Percentiles rank a stretch among this genome's conserved stretches.
phyloP scores from a whole-genome alignment of 2,888 invertebrate species.

The Axea sp. region DNA sequence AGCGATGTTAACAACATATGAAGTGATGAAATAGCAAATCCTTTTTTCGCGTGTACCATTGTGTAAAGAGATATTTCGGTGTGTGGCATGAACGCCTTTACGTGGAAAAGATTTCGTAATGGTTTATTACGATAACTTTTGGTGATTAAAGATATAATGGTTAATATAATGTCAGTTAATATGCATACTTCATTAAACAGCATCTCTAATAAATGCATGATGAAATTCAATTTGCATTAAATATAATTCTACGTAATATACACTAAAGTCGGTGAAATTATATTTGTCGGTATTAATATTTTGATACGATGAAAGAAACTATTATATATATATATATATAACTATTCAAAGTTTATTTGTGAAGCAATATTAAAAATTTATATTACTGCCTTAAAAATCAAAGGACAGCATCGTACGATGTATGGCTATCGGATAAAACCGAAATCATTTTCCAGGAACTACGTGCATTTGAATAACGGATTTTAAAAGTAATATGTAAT shows the following conservation, averaged over 20 bases:
- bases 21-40: constrained; percentile 48
- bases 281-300: no score
- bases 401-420: constrained; percentile 1
- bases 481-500: constrained; percentile 13
- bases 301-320: no score
- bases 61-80: constrained; percentile 19
- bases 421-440: constrained; percentile 14
- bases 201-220: no score
- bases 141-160: constrained; percentile 11
- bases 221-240: no score
- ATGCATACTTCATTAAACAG: not conserved
- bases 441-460: constrained; percentile 18
- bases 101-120: constrained; percentile 8
- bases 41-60: constrained; percentile 26
- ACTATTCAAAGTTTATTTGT: no score
- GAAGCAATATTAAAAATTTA: not conserved
- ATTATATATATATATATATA: no score
- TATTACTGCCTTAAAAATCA: constrained; percentile 7
- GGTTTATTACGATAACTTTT: constrained; percentile 20
- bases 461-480: constrained; percentile 30
- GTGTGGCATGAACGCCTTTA: not conserved
- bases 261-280: no score
- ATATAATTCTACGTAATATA: no score
- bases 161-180: not conserved
- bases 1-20: constrained; percentile 48